Conservation (phyloP, 2,113 vertebrate genomes). For the Bufo gargarizans region DNA sequence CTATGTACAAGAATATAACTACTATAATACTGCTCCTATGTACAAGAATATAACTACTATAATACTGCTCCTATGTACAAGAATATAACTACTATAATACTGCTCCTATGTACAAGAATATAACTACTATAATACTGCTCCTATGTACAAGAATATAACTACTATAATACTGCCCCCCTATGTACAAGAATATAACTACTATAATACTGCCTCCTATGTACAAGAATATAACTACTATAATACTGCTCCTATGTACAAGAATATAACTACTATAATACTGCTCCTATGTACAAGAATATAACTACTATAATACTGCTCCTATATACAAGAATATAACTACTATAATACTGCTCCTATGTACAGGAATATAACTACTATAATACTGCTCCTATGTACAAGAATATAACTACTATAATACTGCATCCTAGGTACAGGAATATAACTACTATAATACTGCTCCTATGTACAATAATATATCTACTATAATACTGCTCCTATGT, state of each 20-base stretch:
- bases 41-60: constrained; percentile 9
- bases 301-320: background rate
- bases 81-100: constrained; percentile 16
- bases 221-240: constrained; percentile 4
- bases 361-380: too few species aligned
- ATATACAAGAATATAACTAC: too few species aligned
- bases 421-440: too few species aligned
- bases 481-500: background rate
- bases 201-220: background rate
- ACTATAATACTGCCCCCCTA: background rate
- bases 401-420: constrained; percentile 4
- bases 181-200: background rate
- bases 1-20: constrained; percentile 8
- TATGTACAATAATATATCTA: too few species aligned
- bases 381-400: background rate
- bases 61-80: background rate
- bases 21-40: constrained; percentile 2
- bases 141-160: constrained; percentile 4
- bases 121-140: background rate
- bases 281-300: background rate
- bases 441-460: too few species aligned
- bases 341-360: too few species aligned
- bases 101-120: background rate
- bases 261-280: constrained; percentile 10
- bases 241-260: background rate